phyloP scores from a whole-genome alignment of 2,797 vertebrate species.

The Melanotaenia trifasciata region DNA sequence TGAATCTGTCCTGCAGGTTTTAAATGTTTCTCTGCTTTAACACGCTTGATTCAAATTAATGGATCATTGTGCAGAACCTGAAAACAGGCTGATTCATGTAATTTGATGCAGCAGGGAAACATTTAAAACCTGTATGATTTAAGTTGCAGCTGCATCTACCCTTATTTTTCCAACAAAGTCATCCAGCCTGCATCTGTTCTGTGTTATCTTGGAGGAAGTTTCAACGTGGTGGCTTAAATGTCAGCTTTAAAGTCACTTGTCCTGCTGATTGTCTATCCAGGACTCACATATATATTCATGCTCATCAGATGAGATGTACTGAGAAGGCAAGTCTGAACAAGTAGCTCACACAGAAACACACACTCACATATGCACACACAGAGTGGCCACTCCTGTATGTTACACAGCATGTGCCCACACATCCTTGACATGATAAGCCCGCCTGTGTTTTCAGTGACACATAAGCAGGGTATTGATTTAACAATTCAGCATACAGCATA shows the following conservation, averaged over 20 bases:
- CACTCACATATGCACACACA: not conserved
- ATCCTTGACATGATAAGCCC: conserved; percentile 32
- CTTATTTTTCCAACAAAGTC: conserved; percentile 58
- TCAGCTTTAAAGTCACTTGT: conserved; percentile 29
- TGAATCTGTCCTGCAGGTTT: not conserved
- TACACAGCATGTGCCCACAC: conserved; percentile 43
- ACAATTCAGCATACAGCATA: conserved; percentile 5
- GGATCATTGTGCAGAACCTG: not conserved
- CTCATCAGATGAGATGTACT: conserved; percentile 16
- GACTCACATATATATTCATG: conserved; percentile 25
- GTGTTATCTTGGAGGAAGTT: conserved; percentile 36
- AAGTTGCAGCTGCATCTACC: conserved; percentile 9
- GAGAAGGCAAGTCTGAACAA: conserved; percentile 23
- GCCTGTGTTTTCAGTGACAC: conserved; percentile 26
- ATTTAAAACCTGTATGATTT: not conserved
- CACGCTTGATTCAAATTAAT: not conserved
- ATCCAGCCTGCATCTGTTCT: conserved; percentile 33
- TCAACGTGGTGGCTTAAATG: conserved; percentile 56
- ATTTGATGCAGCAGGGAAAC: not conserved
- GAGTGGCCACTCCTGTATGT: conserved; percentile 18
- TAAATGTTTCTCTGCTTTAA: not conserved
- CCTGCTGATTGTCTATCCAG: conserved; percentile 33
- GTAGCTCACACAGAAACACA: conserved; percentile 1
- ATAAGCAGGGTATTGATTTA: conserved; percentile 19
- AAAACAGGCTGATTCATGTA: not conserved